phyloP scores from a whole-genome alignment of 2,113 vertebrate species.

The Pterophyllum scalare region DNA sequence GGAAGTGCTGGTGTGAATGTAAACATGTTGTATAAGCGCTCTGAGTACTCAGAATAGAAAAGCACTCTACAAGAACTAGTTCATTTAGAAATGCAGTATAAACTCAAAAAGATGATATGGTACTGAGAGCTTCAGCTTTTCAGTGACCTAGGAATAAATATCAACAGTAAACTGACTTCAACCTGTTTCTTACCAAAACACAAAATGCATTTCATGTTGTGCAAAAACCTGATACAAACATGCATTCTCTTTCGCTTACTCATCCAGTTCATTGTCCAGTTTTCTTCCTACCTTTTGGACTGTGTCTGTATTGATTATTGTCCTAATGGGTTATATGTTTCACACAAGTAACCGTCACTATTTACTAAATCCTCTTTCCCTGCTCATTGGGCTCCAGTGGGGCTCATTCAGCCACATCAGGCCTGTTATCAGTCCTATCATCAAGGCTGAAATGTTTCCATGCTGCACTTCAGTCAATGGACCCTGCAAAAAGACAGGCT shows the following conservation, averaged over 20 bases:
- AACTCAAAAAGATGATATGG: no score
- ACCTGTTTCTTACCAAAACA: not conserved
- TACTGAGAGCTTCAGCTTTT: no score
- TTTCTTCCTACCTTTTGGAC: not conserved
- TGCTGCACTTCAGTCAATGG: slow-evolving; percentile 60
- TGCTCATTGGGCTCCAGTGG: slow-evolving; percentile 29
- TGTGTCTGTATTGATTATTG: slow-evolving; percentile 47
- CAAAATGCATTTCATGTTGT: not conserved
- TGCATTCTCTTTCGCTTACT: not conserved
- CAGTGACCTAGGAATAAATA: no score
- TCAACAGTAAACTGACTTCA: not conserved
- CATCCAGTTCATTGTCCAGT: slow-evolving; percentile 13
- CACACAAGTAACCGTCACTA: slow-evolving; percentile 51
- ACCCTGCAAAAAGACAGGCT: slow-evolving; percentile 60
- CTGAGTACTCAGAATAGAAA: no score
- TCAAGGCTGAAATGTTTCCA: slow-evolving; percentile 51
- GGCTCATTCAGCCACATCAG: slow-evolving; percentile 61
- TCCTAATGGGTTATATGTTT: slow-evolving; percentile 56
- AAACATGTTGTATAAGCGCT: no score
- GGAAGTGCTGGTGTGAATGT: no score
- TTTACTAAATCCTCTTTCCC: slow-evolving; percentile 60
- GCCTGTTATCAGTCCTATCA: slow-evolving; percentile 58
- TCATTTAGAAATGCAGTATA: no score
- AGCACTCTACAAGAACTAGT: no score
- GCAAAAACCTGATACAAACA: not conserved